Evolutionary conservation across 2,113 vertebrate species (phyloP), one percentile per base, ranked within the genome.

Genomic region (Anthoscopus minutus): DNA sequence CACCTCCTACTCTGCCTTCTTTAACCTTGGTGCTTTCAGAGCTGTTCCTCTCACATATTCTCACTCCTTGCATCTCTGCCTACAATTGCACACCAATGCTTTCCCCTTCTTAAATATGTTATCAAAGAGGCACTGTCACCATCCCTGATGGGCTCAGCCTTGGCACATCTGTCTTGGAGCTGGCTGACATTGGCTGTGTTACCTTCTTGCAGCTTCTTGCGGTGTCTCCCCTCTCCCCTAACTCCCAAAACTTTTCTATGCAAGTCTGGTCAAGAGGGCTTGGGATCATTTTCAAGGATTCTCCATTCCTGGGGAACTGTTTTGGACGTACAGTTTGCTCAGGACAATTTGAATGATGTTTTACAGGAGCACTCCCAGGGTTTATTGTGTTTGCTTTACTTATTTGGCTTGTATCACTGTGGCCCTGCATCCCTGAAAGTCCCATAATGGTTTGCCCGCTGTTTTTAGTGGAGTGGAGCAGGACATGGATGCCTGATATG

Each of bases 261-360:
- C n/a, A 58, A 58, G 17, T 69, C 33, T n/a, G 23, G 7, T 27
- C 4, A 7, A 42, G 35, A 71, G 18, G 8, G 7, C 19, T 69
- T 1, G 0, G 40, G 33, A 37, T 72, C 1, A 10, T 44, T 86
- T 82, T 67, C 15, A 33, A 37, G 62, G 38, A 15, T 24, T 51
- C 33, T 44, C 64, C 9, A 27, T 60, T 83, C 35, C 71, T 2
- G 1, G 56, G 15, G 42, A 74, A 21, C 9, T 40, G 9, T 61
- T 88, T 58, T 28, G 20, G 31, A 33, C 0, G 0, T 69, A n/a
- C 17, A 14, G 4, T 60, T 74, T 4, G 1, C 14, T 79, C 17
- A 31, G 74, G 38, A 54, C 45, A 11, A 60, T 60, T 28, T 61
- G 44, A 61, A 51, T 7, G 1, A 84, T 28, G 28, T 24, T 80